These are phyloP conservation scores for Oreochromis mossambicus DNA, from an alignment of 2,797 vertebrate genomes.

Conservation along the genomic window DNA sequence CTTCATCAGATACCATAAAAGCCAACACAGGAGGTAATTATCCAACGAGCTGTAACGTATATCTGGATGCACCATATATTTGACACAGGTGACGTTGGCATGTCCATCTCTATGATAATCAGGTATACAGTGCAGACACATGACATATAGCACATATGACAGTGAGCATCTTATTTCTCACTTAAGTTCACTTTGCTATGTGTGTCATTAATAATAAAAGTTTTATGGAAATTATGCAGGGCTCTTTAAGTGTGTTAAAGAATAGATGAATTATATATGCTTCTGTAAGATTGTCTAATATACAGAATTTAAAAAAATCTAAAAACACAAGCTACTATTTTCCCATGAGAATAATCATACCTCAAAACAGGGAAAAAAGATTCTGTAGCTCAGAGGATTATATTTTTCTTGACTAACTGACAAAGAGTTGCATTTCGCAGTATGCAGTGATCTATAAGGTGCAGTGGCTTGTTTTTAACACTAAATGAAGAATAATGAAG, in stretches of 20 bases:
- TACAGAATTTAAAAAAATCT: neutral
- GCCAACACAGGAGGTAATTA: neutral
- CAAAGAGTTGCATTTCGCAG: slow-evolving; percentile 17
- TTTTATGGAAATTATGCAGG: neutral
- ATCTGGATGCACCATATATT: neutral
- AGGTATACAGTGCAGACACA: neutral
- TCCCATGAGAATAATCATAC: neutral
- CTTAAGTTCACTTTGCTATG: neutral
- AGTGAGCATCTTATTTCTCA: neutral
- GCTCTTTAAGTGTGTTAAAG: neutral
- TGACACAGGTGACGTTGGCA: neutral
- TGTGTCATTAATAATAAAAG: neutral
- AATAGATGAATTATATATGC: neutral
- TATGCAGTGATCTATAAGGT: slow-evolving; percentile 16
- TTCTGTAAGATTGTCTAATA: neutral
- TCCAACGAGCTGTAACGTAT: neutral
- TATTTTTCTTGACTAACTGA: neutral
- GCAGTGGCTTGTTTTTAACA: neutral
- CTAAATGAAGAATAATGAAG: slow-evolving; percentile 19
- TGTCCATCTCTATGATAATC: neutral
- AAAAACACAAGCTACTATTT: neutral
- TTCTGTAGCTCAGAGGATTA: neutral
- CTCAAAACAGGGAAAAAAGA: neutral
- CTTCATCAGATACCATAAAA: neutral
- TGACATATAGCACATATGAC: neutral